Evolutionary conservation across 2,797 vertebrate species (phyloP), one percentile per base, ranked within the genome.

Genomic region (Acanthopagrus latus): DNA sequence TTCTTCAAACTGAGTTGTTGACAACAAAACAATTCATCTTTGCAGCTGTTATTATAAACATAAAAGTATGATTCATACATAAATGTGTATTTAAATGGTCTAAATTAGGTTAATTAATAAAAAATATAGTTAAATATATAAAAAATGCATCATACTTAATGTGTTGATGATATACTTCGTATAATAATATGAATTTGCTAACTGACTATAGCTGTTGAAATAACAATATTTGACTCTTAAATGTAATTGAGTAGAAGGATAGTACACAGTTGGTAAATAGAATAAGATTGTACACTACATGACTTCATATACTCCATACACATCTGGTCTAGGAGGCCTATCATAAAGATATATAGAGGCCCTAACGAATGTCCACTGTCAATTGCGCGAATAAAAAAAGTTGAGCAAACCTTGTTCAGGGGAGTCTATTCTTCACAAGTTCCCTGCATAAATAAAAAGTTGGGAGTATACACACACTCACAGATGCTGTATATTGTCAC

Each of bases 401-500:
- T 71, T 78, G 18, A 55, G 21, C 38, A 64, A 82, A 72, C 33
- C 21, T 18, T 54, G 11, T 70, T 72, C 55, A 25, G 41, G 27
- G 52, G 51, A 54, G 17, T 41, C 18, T 67, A 59, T 77, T 75
- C 63, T 54, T 29, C n/a, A 69, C 33, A 7, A 68, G 43, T 56
- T 80, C 4, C 44, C 33, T 64, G 51, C 62, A 78, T 83, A 44
- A 71, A 72, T 52, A 72, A 51, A 47, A 76, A 79, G 77, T 71
- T 82, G 21, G 51, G 66, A 50, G 58, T 71, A 73, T 13, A 71
- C 13, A 23, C 18, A 67, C 23, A 14, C 54, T 33, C 33, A 33
- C 33, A 33, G 33, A 29, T 33, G 55, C 67, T 79, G 68, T 54
- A 63, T 83, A 51, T 86, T 87, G 87, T 83, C 79, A 27, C 54